Evolutionary conservation across 2,113 vertebrate genomes (phyloP), one percentile per base, ranked within the genome.

Genomic region (Geococcyx californianus): DNA sequence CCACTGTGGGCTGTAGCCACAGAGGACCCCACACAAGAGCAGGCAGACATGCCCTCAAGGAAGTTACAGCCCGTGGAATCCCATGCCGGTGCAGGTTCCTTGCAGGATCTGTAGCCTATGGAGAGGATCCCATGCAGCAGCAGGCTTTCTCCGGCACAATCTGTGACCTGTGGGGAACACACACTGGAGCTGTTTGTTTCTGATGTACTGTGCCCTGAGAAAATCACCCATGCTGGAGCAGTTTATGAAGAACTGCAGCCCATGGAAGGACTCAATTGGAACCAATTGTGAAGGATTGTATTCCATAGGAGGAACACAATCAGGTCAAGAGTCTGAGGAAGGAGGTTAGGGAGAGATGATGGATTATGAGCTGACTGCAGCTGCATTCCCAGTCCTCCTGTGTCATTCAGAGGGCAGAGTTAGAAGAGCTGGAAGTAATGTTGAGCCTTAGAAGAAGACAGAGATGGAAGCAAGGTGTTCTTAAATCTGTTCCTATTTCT

Each of bases 71-170:
- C 52, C 13, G 3, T 13, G 44, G 24, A 84, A 75, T 18, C 6
- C 14, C 4, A 5, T 0, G 0, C 10, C 3, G 3, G 19, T 44
- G n/a, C 11, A 64, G 23, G 7, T 0, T 74, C 5, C 4, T 33
- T 18, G 9, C 21, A 76, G 63, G 23, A 38, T 2, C 16, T 38
- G 23, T 33, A 42, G 13, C 28, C 24, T 29, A 16, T 6, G 23
- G 31, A 51, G 23, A 63, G 13, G 6, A 55, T 20, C 6, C 9
- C 34, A 31, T 0, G 1, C 11, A 21, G 36, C 10, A 64, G 6
- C 14, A 70, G 40, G 7, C 70, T 76, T 69, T 19, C n/a, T n/a
- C 62, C 34, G 26, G 20, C 6, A 51, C 54, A 19, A 67, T 10
- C 10, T 51, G 15, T 60, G 16, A 56, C 13, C 19, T 3, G 2